Evolutionary conservation across 2,888 invertebrate genomes (phyloP).

Genomic region (Eulithis testata): DNA sequence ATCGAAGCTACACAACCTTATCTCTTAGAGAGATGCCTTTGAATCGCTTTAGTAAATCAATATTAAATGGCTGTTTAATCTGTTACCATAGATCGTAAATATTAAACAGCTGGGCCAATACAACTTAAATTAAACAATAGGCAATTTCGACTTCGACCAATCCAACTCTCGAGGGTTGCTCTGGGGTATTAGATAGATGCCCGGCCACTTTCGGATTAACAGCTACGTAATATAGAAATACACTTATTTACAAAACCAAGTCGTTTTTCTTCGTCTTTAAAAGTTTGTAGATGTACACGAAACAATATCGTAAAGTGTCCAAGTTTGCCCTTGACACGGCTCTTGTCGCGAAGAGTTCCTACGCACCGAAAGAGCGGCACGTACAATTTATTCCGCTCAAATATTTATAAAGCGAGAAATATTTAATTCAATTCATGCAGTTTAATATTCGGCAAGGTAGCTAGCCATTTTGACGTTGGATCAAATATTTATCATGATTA

Average conservation of each 20-base stretch:
- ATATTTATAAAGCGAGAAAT: conserved; percentile 35
- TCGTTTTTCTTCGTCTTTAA: not conserved
- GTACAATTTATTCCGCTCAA: conserved; percentile 32
- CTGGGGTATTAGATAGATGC: conserved; percentile 62
- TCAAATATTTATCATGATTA: conserved; percentile 34
- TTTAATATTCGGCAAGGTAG: conserved; percentile 29
- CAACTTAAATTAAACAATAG: conserved; percentile 38
- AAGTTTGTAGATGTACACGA: conserved; percentile 10
- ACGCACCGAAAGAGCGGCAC: conserved; percentile 26
- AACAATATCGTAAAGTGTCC: conserved; percentile 22
- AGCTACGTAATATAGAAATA: conserved; percentile 42
- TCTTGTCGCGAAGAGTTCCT: conserved; percentile 20
- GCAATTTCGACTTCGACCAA: conserved; percentile 35
- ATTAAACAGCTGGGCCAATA: conserved; percentile 46
- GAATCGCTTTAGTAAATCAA: conserved; percentile 39
- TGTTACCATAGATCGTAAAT: conserved; percentile 44
- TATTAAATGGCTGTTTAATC: conserved; percentile 31
- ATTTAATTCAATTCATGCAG: conserved; percentile 31
- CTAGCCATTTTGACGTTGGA: conserved; percentile 26
- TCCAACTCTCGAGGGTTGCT: conserved; percentile 46
- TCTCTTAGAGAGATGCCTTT: not conserved
- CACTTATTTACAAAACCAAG: conserved; percentile 5
- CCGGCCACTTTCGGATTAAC: conserved; percentile 58
- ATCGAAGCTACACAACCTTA: no score
- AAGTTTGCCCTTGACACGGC: conserved; percentile 15